A percentile compares a stretch with the other conserved stretches of the same genome.
phyloP scores from a whole-genome alignment of 1,140 invertebrate species.

The Euwallacea fornicatus region DNA sequence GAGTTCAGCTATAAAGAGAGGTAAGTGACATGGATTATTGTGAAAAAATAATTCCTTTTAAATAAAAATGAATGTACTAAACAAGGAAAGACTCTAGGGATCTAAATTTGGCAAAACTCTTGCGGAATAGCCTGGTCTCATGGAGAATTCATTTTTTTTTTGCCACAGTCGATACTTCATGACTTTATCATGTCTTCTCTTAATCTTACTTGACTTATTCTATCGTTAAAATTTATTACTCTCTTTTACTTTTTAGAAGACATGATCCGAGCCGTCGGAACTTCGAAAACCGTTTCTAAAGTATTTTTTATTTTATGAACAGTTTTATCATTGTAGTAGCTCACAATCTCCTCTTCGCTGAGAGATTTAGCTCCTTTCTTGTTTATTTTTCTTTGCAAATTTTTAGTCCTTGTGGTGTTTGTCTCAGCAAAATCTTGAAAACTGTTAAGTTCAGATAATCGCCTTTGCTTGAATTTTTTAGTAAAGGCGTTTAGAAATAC shows the following conservation, averaged over 20 bases:
- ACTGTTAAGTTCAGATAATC: no score
- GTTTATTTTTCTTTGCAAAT: no score
- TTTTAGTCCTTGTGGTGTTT: no score
- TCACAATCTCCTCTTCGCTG: background rate
- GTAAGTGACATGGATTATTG: constrained; percentile 31
- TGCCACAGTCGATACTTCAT: background rate
- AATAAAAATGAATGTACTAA: no score
- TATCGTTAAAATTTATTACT: background rate
- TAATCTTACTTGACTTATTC: background rate
- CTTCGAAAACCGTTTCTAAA: background rate
- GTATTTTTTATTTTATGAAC: background rate
- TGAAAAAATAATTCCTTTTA: no score
- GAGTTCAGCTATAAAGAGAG: constrained; percentile 49
- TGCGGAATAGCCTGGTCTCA: no score
- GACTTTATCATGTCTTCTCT: background rate
- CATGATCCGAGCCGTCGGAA: background rate
- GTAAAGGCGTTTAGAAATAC: no score
- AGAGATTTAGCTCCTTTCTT: background rate
- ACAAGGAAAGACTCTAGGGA: no score
- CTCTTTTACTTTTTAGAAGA: background rate
- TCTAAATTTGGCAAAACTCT: no score
- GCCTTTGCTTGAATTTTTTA: no score
- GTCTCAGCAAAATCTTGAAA: no score
- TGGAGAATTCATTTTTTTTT: background rate
- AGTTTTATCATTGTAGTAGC: background rate